Percentiles rank a stretch among this genome's conserved stretches.
phyloP scores from a whole-genome alignment of 2,797 vertebrate species.

The Cyprinella venusta region DNA sequence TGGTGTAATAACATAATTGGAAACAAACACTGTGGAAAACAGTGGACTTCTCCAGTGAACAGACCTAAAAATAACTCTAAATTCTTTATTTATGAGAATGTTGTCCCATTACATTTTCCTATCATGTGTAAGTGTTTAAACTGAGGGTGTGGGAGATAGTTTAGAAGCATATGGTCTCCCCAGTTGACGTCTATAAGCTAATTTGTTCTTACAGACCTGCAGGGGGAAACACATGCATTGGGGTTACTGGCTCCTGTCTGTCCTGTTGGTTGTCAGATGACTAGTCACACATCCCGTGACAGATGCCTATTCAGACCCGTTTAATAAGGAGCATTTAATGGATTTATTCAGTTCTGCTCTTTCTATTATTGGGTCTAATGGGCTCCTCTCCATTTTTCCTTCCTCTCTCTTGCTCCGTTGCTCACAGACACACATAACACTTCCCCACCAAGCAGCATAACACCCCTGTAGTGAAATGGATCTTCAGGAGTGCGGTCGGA shows the following conservation, averaged over 20 bases:
- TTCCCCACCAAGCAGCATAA: constrained; percentile 30
- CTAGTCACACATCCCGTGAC: background rate
- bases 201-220: constrained; percentile 8
- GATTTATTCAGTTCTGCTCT: background rate
- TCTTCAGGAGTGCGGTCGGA: constrained; percentile 23
- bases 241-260: constrained; percentile 11
- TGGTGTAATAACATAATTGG: constrained; percentile 14
- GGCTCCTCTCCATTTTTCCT: background rate
- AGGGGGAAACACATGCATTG: background rate
- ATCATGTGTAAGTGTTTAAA: background rate
- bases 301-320: background rate
- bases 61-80: constrained; percentile 44
- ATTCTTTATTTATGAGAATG: background rate
- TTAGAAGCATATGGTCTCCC: constrained; percentile 12
- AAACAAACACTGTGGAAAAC: no score
- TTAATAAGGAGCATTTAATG: background rate
- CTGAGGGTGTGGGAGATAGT: background rate
- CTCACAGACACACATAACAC: constrained; percentile 38
- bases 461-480: constrained; percentile 42
- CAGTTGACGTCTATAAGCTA: constrained; percentile 30
- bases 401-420: background rate
- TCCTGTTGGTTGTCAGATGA: background rate
- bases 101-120: background rate
- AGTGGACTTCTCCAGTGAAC: background rate
- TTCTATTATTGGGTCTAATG: background rate